Evolutionary conservation across 1,140 invertebrate genomes (phyloP).

Genomic region (Lepidurus couesii): DNA sequence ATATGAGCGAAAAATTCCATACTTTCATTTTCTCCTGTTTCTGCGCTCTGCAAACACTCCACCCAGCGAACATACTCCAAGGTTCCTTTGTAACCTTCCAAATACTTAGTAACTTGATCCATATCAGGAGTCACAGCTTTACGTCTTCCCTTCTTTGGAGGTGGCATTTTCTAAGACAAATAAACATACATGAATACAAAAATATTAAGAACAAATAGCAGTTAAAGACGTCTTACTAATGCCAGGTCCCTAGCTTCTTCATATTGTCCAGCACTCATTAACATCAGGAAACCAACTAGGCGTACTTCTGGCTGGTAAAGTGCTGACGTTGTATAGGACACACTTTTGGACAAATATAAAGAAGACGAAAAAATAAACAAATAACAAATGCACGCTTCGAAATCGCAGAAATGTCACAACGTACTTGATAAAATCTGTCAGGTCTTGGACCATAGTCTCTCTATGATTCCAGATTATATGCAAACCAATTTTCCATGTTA

Average conservation of each 20-base stretch:
- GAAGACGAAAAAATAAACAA: not conserved
- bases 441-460: not conserved
- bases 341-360: not conserved
- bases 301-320: constrained; percentile 2
- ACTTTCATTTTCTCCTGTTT: not conserved
- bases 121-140: not conserved
- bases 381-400: too few relatives aligned
- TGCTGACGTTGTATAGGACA: not conserved
- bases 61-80: not conserved
- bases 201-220: not conserved
- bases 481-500: not conserved
- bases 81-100: not conserved
- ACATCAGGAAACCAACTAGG: not conserved
- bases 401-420: too few relatives aligned
- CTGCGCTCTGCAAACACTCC: not conserved
- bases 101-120: not conserved
- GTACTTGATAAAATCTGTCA: not conserved
- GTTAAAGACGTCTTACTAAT: not conserved
- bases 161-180: not conserved
- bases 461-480: not conserved
- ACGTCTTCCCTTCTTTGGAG: not conserved
- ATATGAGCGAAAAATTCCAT: not conserved
- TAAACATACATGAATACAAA: not conserved
- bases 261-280: not conserved
- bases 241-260: not conserved